phyloP scores from a whole-genome alignment of 2,113 vertebrate species.

The Asarcornis scutulata region DNA sequence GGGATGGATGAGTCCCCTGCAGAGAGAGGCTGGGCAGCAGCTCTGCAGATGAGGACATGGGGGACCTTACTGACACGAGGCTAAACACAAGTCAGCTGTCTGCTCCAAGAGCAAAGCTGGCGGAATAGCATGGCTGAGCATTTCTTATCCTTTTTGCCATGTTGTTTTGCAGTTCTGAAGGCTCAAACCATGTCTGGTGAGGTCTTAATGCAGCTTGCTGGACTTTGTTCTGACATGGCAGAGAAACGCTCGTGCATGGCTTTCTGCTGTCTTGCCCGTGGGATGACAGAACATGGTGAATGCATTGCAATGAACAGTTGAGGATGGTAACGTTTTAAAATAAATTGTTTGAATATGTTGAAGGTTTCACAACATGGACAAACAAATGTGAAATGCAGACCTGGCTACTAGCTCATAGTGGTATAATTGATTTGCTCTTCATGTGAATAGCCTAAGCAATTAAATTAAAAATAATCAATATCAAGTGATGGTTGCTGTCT shows the following conservation, averaged over 20 bases:
- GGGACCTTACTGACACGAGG: neutral
- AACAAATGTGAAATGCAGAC: neutral
- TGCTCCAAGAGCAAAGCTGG: neutral
- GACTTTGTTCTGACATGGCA: neutral
- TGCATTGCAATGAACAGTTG: neutral
- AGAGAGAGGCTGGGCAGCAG: neutral
- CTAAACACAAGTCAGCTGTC: neutral
- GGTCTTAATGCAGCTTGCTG: neutral
- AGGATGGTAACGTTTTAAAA: neutral
- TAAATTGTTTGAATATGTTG: neutral
- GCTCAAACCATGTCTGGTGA: neutral
- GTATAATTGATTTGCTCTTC: neutral
- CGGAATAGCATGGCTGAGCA: neutral
- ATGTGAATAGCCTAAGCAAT: neutral
- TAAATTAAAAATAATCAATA: constrained; percentile 32
- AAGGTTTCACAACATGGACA: neutral
- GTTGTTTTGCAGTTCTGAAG: neutral
- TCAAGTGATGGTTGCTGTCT: neutral
- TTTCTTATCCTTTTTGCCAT: neutral
- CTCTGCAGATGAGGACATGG: neutral
- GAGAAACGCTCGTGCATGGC: neutral
- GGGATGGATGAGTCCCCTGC: too few species aligned
- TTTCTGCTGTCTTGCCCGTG: accelerated
- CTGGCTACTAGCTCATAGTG: neutral
- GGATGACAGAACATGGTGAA: neutral